Percentiles rank a stretch among this genome's conserved stretches.
These are phyloP conservation scores for Drosophila atripex DNA, from an alignment of 2,888 invertebrate genomes.

Conservation along the genomic window DNA sequence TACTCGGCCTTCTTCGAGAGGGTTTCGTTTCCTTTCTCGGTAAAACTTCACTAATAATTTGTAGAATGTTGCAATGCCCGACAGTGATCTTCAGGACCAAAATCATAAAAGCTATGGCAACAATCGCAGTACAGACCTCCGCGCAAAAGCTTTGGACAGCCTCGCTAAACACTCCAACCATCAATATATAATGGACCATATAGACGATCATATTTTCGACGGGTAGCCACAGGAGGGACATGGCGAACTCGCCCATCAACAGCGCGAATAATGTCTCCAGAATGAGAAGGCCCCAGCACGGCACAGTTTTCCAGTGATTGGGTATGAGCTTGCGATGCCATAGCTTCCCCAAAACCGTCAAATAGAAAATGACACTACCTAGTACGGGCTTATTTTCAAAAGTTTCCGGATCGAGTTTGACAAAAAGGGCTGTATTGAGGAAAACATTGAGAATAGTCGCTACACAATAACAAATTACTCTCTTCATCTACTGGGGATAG, in stretches of 20 bases:
- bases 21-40: too few relatives aligned
- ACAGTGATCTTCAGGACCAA: conserved; percentile 7
- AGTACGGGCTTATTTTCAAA: neutral
- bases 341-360: conserved; percentile 38
- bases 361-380: conserved; percentile 28
- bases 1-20: too few relatives aligned
- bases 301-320: conserved; percentile 1
- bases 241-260: conserved; percentile 19
- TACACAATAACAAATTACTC: too few relatives aligned
- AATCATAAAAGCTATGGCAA: neutral
- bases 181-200: neutral
- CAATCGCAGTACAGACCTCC: neutral
- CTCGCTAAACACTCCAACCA: neutral
- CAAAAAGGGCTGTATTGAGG: conserved; percentile 23
- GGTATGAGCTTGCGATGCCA: conserved; percentile 8
- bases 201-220: neutral
- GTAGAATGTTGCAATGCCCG: neutral
- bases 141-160: neutral
- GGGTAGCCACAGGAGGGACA: conserved; percentile 5
- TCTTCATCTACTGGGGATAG: neutral
- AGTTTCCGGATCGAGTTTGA: conserved; percentile 9
- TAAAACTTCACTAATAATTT: neutral
- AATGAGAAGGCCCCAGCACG: neutral
- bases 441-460: conserved; percentile 21
- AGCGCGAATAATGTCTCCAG: conserved; percentile 23